A percentile compares a stretch with the other conserved stretches of the same genome.
These are phyloP conservation scores for Anneissia japonica DNA, from an alignment of 35 echinoderm and acorn worm genomes.

Conservation along the genomic window DNA sequence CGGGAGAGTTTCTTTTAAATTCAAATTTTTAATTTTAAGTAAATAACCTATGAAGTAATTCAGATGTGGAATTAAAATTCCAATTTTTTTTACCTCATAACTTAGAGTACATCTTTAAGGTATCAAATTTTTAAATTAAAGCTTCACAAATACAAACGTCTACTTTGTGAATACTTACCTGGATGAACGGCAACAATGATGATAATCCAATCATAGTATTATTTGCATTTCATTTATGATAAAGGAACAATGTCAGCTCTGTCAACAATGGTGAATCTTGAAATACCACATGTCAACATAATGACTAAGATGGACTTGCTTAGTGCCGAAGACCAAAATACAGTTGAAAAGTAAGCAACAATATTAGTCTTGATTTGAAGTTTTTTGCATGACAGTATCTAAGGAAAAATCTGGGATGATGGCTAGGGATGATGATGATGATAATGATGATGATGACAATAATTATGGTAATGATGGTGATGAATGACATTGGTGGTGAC, in stretches of 20 bases:
- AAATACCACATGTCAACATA: slow-evolving; percentile 92
- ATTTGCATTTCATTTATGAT: no score
- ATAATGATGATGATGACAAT: not conserved
- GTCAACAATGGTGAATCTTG: slow-evolving; percentile 93
- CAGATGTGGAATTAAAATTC: no score
- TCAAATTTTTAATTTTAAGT: no score
- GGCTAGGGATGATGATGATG: not conserved
- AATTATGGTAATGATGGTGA: slow-evolving; percentile 1
- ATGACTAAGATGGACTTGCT: slow-evolving; percentile 99
- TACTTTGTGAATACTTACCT: no score
- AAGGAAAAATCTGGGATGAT: not conserved
- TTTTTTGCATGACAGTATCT: not conserved
- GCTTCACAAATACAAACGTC: no score
- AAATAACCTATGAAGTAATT: no score
- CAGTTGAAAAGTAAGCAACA: slow-evolving; percentile 1
- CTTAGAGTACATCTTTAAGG: no score
- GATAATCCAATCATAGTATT: no score
- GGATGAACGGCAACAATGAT: no score
- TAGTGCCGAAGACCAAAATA: slow-evolving; percentile 28
- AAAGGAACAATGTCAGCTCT: slow-evolving; percentile 88
- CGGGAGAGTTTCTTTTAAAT: no score
- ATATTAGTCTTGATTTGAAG: not conserved
- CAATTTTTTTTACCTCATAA: no score
- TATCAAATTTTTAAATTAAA: no score
- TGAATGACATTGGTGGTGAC: slow-evolving; percentile 6